A percentile compares a stretch with the other conserved stretches of the same genome.
These are phyloP conservation scores for Teinopalpus imperialis DNA, from an alignment of 2,888 invertebrate species.

Conservation along the genomic window DNA sequence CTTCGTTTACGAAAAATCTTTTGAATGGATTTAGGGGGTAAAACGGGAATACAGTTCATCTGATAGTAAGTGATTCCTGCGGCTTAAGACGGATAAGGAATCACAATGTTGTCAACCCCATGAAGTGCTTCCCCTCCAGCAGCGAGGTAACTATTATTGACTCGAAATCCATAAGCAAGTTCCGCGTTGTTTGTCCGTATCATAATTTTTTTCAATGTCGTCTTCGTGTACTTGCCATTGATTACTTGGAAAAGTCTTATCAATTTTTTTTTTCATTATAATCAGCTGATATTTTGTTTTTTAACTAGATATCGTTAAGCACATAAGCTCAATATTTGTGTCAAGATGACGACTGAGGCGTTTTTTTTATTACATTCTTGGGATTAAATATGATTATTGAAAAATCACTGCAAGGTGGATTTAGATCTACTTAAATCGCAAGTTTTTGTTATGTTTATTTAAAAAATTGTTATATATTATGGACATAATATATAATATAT, in stretches of 20 bases:
- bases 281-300: conserved; percentile 13
- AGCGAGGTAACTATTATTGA: too few relatives aligned
- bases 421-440: too few relatives aligned
- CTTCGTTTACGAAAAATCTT: too few relatives aligned
- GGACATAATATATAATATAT: too few relatives aligned
- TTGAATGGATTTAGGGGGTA: too few relatives aligned
- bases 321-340: conserved; percentile 13
- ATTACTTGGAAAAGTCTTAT: conserved; percentile 15
- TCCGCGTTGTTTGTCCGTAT: conserved; percentile 5
- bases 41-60: too few relatives aligned
- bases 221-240: conserved; percentile 12
- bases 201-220: conserved; percentile 17
- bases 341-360: background rate
- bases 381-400: conserved; percentile 16
- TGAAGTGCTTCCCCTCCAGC: too few relatives aligned
- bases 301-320: conserved; percentile 18
- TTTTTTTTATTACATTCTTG: conserved; percentile 4
- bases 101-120: too few relatives aligned
- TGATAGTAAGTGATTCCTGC: too few relatives aligned
- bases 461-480: too few relatives aligned
- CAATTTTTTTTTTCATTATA: conserved; percentile 7
- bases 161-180: background rate
- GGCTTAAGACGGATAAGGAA: too few relatives aligned
- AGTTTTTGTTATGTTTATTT: too few relatives aligned
- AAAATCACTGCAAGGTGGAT: conserved; percentile 16